Evolutionary conservation across 2,888 invertebrate genomes (phyloP), one percentile per base, ranked within the genome.

Genomic region (Pinctada fucata): DNA sequence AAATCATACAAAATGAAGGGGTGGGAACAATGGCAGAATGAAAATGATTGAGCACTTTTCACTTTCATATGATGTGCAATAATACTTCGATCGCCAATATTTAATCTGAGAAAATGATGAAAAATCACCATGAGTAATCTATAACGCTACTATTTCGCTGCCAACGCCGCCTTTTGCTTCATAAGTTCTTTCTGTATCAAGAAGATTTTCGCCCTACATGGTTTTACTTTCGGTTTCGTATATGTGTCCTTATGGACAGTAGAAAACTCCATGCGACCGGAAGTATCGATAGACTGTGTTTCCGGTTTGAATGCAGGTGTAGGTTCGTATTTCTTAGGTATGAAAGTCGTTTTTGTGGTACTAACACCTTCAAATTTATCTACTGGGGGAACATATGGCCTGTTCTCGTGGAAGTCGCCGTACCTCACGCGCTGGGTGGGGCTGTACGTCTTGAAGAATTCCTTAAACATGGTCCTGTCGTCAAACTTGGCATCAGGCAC

Each of bases 351-450:
- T 49, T 87, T 82, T 48, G 85, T 83, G 10, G 84, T 79, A 67
- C 86, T 86, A 51, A 80, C 83, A 0, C 78, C 88, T 1, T 87
- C 85, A 81, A 90, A 90, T 70, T 87, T 88, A 4, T 79, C 81
- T 75, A 74, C 78, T 0, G 90, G 89, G 2, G 90, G 91, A 6
- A 89, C 72, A 78, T 91, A 91, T 0, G 86, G 88, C 49, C 87
- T 82, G 80, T 89, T 88, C 67, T 91, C 91, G 79, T 91, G 90
- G 86, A 91, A 89, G 78, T 92, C 91, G 3, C 91, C 90, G 80
- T 88, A 87, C 50, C 90, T 82, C 1, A 85, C 77, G 0, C 90
- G 79, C 3, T 87, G 85, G 3, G 86, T 76, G 1, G 86, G 66
- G 4, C 86, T 87, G 89, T 90, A 91, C 79, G 89, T 84, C 78